phyloP scores from a whole-genome alignment of 1,140 invertebrate genomes.

The Diprion similis region DNA sequence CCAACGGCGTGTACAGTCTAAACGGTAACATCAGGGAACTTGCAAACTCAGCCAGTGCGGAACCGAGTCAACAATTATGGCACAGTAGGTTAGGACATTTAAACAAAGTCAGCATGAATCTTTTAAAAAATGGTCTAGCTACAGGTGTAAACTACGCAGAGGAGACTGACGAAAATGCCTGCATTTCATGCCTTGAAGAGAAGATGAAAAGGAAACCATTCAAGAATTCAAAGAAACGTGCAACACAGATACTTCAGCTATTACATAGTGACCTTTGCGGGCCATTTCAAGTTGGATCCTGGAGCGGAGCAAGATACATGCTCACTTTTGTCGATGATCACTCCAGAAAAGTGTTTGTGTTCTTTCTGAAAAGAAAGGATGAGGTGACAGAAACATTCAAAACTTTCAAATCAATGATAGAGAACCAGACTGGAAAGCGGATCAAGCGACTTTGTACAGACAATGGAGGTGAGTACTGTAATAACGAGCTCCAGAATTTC shows the following conservation, averaged over 20 bases:
- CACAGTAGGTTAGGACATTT: neutral
- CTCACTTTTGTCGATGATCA: constrained; percentile 47
- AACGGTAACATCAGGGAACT: neutral
- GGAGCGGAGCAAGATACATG: constrained; percentile 35
- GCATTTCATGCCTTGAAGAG: no score
- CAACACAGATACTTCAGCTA: neutral
- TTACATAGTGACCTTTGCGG: constrained; percentile 9
- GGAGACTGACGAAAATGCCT: no score
- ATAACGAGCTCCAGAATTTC: constrained; percentile 31
- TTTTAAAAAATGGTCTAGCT: neutral
- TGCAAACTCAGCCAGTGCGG: neutral
- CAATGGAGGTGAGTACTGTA: constrained; percentile 53
- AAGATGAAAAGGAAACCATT: neutral
- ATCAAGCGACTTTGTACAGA: constrained; percentile 47
- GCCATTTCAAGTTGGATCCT: neutral
- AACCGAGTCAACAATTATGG: neutral
- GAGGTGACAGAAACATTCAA: constrained; percentile 37
- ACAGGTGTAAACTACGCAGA: neutral
- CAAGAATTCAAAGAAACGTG: neutral
- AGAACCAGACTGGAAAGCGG: constrained; percentile 36
- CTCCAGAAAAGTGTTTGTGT: constrained; percentile 42
- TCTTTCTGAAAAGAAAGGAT: constrained; percentile 47
- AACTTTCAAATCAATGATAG: constrained; percentile 42
- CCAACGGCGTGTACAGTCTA: neutral
- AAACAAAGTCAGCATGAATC: neutral